Evolutionary conservation across 1,140 invertebrate species (phyloP).

Genomic region (Eriosoma lanigerum): DNA sequence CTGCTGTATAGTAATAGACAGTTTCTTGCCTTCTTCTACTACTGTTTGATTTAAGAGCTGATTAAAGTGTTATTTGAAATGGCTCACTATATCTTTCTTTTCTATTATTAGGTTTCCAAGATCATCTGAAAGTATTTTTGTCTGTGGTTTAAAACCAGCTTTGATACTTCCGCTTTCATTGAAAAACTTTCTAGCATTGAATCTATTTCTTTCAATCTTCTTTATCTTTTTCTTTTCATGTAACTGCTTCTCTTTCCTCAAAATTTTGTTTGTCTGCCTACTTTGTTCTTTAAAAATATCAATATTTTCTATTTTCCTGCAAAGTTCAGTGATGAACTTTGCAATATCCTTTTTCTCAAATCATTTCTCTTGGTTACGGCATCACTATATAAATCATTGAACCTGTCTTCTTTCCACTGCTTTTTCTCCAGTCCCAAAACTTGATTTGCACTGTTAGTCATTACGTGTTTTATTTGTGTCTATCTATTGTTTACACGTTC

Average conservation of each 20-base stretch:
- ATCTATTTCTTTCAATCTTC: no score
- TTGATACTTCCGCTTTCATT: no score
- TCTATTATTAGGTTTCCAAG: no score
- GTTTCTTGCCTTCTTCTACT: no score
- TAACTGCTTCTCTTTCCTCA: slow-evolving; percentile 21
- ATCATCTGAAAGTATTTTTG: slow-evolving; percentile 14
- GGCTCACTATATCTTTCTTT: not conserved
- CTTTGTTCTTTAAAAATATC: slow-evolving; percentile 26
- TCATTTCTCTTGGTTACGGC: no score
- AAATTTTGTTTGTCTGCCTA: no score
- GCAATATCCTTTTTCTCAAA: no score
- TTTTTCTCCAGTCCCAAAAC: slow-evolving; percentile 4
- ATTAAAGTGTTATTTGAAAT: slow-evolving; percentile 22
- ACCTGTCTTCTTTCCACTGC: slow-evolving; percentile 14
- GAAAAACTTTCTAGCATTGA: no score
- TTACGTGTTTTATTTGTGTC: slow-evolving; percentile 25
- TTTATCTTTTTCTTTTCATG: slow-evolving; percentile 24
- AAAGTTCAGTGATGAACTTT: no score
- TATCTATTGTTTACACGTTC: slow-evolving; percentile 12
- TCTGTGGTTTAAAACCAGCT: slow-evolving; percentile 21
- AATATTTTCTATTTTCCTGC: no score
- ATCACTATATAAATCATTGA: no score
- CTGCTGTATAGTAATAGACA: no score
- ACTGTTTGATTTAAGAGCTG: slow-evolving; percentile 3
- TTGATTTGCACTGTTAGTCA: slow-evolving; percentile 10